A percentile compares a stretch with the other conserved stretches of the same genome.
phyloP scores from a whole-genome alignment of 2,888 invertebrate species.

The Escarpia spicata region DNA sequence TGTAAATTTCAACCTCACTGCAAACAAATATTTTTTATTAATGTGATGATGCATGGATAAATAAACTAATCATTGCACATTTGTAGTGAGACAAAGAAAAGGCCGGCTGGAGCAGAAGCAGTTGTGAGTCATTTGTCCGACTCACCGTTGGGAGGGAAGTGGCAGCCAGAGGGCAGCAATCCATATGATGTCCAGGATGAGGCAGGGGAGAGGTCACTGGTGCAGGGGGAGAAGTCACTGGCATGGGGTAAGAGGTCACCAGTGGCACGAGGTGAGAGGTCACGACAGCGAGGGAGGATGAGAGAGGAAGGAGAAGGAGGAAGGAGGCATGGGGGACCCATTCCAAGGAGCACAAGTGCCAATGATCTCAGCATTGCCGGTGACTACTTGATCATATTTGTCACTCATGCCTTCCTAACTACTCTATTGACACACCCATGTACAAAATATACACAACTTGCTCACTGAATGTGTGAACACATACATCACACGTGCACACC shows the following conservation, averaged over 20 bases:
- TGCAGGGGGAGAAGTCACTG: too few species aligned
- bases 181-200: constrained; percentile 47
- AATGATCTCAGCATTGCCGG: constrained; percentile 29
- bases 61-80: background rate
- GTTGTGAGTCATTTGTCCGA: background rate
- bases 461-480: background rate
- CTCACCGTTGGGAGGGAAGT: background rate
- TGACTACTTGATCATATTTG: background rate
- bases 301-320: constrained; percentile 29
- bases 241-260: background rate
- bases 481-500: background rate
- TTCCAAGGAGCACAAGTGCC: constrained; percentile 28
- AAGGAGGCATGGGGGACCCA: constrained; percentile 27
- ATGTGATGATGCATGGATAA: background rate
- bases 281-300: background rate
- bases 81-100: background rate
- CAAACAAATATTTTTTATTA: background rate
- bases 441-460: background rate
- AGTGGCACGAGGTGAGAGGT: background rate
- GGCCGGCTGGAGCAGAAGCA: background rate
- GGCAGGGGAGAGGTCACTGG: constrained; percentile 43
- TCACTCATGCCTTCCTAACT: background rate
- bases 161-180: background rate
- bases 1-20: background rate
- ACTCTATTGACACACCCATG: background rate